phyloP scores from a whole-genome alignment of 2,113 vertebrate species.

The Salminus brasiliensis region DNA sequence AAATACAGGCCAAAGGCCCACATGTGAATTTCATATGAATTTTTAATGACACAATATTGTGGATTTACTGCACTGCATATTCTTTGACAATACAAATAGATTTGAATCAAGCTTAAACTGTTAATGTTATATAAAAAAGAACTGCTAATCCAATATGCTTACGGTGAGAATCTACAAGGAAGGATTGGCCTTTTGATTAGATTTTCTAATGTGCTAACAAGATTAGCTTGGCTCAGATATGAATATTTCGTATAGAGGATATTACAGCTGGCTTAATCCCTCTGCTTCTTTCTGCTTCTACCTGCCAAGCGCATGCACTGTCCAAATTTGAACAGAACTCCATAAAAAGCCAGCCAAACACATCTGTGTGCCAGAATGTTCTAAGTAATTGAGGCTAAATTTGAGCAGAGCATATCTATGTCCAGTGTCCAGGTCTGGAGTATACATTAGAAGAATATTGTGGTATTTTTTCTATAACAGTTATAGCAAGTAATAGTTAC shows the following conservation, averaged over 20 bases:
- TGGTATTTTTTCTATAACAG: too few species aligned
- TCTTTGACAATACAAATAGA: too few species aligned
- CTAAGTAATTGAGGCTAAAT: neutral
- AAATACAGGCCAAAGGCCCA: too few species aligned
- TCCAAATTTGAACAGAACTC: neutral
- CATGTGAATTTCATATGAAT: too few species aligned
- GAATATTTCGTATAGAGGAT: neutral
- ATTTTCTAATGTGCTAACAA: conserved; percentile 20
- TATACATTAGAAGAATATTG: too few species aligned
- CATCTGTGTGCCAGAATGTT: neutral
- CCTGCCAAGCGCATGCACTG: neutral
- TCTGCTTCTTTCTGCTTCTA: neutral
- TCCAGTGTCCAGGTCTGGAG: too few species aligned
- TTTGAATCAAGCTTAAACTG: too few species aligned
- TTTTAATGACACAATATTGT: too few species aligned
- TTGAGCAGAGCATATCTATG: neutral
- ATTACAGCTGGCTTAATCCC: conserved; percentile 15
- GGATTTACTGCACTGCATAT: too few species aligned
- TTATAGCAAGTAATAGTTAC: too few species aligned
- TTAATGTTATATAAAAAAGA: neutral
- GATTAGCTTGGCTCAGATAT: conserved; percentile 16
- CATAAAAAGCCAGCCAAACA: neutral
- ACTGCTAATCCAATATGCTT: conserved; percentile 1
- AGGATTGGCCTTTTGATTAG: conserved; percentile 11
- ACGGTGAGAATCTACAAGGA: neutral